phyloP scores from a whole-genome alignment of 2,797 vertebrate species.

The Gallirallus australis region DNA sequence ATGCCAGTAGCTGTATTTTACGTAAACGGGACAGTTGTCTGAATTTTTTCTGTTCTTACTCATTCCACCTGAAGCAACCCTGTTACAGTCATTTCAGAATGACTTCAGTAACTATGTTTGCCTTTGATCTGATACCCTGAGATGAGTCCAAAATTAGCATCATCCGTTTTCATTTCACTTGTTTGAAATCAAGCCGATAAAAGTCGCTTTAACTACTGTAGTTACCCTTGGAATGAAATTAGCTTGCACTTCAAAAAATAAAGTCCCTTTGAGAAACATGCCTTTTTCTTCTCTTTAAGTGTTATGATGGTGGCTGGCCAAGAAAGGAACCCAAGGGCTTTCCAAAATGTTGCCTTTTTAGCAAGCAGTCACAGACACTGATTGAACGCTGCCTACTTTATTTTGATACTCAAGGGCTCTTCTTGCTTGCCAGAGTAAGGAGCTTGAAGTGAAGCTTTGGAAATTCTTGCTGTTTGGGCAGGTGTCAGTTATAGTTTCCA shows the following conservation, averaged over 20 bases:
- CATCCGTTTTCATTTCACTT: neutral
- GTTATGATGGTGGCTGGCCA: neutral
- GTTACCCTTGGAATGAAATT: constrained; percentile 12
- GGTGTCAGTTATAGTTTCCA: constrained; percentile 15
- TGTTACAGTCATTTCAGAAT: neutral
- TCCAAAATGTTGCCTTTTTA: constrained; percentile 38
- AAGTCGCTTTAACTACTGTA: neutral
- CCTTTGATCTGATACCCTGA: constrained; percentile 17
- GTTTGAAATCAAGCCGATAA: neutral
- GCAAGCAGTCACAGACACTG: neutral
- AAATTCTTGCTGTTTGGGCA: constrained; percentile 11
- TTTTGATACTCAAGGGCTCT: neutral
- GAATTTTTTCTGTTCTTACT: neutral
- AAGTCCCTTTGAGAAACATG: neutral
- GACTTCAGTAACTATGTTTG: neutral
- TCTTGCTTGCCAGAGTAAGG: neutral
- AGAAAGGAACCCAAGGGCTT: neutral
- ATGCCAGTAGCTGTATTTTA: neutral
- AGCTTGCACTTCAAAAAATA: constrained; percentile 33
- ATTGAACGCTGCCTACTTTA: constrained; percentile 28
- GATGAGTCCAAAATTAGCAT: neutral
- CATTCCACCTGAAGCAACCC: neutral
- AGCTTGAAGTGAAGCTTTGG: neutral
- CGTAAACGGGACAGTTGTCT: neutral
- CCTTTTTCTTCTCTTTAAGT: neutral